Evolutionary conservation across 2,888 invertebrate species (phyloP).

Genomic region (Osmoderma eremita): DNA sequence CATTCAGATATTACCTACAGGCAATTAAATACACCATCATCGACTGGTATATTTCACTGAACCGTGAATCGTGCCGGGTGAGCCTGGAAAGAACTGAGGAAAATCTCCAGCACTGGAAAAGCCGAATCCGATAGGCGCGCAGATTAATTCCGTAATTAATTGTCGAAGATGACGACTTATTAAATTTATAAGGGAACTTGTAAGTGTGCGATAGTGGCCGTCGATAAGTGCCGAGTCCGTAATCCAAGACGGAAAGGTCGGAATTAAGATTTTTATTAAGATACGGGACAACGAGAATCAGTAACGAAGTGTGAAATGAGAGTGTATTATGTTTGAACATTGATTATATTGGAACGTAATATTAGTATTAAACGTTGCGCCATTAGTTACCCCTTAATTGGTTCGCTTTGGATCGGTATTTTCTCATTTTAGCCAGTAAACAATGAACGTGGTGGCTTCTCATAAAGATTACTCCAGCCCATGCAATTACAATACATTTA

Average conservation of each 20-base stretch:
- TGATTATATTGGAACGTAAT: slow-evolving; percentile 39
- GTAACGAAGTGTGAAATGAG: slow-evolving; percentile 43
- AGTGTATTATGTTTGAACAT: slow-evolving; percentile 42
- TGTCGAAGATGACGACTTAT: slow-evolving; percentile 37
- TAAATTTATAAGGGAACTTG: slow-evolving; percentile 39
- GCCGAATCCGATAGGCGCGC: slow-evolving; percentile 2
- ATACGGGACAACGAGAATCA: slow-evolving; percentile 33
- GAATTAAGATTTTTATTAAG: slow-evolving; percentile 43
- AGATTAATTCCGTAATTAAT: slow-evolving; percentile 41
- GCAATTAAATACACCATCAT: slow-evolving; percentile 24
- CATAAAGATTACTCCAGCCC: too few species aligned
- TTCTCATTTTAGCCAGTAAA: slow-evolving; percentile 10
- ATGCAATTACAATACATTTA: too few species aligned
- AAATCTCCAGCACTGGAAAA: slow-evolving; percentile 8
- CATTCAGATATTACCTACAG: slow-evolving; percentile 32
- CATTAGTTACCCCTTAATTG: slow-evolving; percentile 11
- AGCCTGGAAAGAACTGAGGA: slow-evolving; percentile 8
- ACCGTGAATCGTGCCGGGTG: slow-evolving; percentile 12
- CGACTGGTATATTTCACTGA: neutral
- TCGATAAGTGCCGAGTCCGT: slow-evolving; percentile 19
- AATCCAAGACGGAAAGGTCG: slow-evolving; percentile 29
- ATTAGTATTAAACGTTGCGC: slow-evolving; percentile 31
- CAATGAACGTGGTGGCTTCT: neutral
- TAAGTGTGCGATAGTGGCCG: slow-evolving; percentile 30
- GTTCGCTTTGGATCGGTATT: neutral